A percentile compares a stretch with the other conserved stretches of the same genome.
Evolutionary conservation across 1,140 invertebrate species (phyloP).

Genomic region (Drosophila arawakana): DNA sequence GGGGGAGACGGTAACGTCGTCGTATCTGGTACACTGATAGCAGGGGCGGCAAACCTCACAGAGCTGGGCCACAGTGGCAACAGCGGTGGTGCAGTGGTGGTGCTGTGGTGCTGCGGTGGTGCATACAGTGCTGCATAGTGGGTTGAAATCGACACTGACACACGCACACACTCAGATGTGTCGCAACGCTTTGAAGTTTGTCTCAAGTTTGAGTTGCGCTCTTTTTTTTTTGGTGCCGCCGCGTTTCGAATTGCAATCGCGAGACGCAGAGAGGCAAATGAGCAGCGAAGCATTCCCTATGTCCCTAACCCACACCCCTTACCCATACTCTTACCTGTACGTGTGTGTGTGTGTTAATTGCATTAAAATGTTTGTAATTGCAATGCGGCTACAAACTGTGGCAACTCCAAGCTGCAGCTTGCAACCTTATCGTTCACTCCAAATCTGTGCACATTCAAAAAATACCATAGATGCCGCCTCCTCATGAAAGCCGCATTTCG

Average conservation of each 20-base stretch:
- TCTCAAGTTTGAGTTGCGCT: conserved; percentile 44
- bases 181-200: conserved; percentile 77
- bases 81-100: background rate
- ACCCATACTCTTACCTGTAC: conserved; percentile 28
- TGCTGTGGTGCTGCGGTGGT: too few relatives aligned
- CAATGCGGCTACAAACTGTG: conserved; percentile 47
- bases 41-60: conserved; percentile 51
- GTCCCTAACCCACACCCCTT: background rate
- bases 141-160: conserved; percentile 74
- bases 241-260: conserved; percentile 54
- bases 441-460: conserved; percentile 51
- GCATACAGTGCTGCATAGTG: conserved; percentile 35
- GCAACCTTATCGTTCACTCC: conserved; percentile 24
- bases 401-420: conserved; percentile 18
- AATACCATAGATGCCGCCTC: conserved; percentile 78
- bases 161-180: conserved; percentile 50
- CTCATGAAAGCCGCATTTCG: conserved; percentile 46
- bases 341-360: conserved; percentile 67
- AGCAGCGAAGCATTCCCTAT: conserved; percentile 40
- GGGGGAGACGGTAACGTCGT: conserved; percentile 19
- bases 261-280: conserved; percentile 59
- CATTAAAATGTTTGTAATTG: conserved; percentile 83
- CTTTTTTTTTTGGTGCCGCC: conserved; percentile 48
- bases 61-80: conserved; percentile 18
- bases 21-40: conserved; percentile 53